These are phyloP conservation scores for Nesoenas mayeri DNA, from an alignment of 2,113 vertebrate species.

Conservation along the genomic window DNA sequence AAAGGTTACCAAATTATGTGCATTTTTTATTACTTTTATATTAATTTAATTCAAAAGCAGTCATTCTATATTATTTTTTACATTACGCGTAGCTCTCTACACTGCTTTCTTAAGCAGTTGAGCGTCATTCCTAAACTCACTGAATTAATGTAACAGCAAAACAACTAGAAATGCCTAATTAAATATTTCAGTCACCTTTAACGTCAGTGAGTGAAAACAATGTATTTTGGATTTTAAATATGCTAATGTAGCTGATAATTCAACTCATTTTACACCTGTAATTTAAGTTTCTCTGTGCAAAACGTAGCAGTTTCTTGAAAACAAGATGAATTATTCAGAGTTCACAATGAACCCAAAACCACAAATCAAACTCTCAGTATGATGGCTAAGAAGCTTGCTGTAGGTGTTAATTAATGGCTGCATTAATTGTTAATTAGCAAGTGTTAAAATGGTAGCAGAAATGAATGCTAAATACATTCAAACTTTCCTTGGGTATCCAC, in stretches of 20 bases:
- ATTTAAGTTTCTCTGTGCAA: conserved; percentile 1
- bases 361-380: conserved; percentile 29
- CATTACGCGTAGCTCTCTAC: neutral
- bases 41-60: neutral
- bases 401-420: conserved; percentile 52
- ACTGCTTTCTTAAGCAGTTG: neutral
- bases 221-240: neutral
- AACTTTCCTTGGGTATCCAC: neutral
- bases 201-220: neutral
- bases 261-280: neutral
- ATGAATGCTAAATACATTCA: conserved; percentile 6
- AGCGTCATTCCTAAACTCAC: neutral
- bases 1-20: neutral
- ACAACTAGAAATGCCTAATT: neutral
- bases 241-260: neutral
- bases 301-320: conserved; percentile 31
- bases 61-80: neutral
- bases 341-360: neutral
- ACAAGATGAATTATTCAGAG: conserved; percentile 63
- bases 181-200: conserved; percentile 8
- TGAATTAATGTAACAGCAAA: neutral
- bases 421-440: conserved; percentile 62
- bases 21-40: neutral
- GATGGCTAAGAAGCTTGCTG: conserved; percentile 16
- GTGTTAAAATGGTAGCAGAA: conserved; percentile 20